phyloP scores from a whole-genome alignment of 2,113 vertebrate species.

The Sapajus apella region DNA sequence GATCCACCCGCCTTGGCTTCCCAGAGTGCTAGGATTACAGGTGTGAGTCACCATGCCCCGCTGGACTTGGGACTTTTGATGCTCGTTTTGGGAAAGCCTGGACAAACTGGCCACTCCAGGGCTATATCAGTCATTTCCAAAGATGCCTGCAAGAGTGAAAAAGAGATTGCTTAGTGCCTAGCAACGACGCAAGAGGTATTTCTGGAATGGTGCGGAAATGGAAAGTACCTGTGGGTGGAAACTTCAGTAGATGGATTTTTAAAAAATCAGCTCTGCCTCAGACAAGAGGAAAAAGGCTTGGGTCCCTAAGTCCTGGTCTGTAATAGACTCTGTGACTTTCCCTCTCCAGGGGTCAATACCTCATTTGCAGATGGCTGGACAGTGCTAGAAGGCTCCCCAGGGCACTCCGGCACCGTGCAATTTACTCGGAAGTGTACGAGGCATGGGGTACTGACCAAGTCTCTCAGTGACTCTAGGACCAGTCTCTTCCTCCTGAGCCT shows the following conservation, averaged over 20 bases:
- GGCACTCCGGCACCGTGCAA: neutral
- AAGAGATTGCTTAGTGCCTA: conserved; percentile 7
- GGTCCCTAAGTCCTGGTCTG: neutral
- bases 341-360: neutral
- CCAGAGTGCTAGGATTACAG: no score
- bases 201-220: neutral
- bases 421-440: neutral
- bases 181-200: neutral
- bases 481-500: neutral
- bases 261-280: neutral
- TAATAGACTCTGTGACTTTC: neutral
- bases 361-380: neutral
- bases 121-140: neutral
- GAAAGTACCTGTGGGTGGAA: conserved; percentile 16
- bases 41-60: no score
- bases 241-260: neutral
- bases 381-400: neutral
- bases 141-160: neutral
- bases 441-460: neutral
- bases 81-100: neutral
- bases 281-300: neutral
- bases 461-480: neutral
- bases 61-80: neutral
- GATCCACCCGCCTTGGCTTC: no score
- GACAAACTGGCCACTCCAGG: neutral